Base-by-base conservation (phyloP, 2,888 invertebrate genomes). In the Dioctria rufipes region DNA sequence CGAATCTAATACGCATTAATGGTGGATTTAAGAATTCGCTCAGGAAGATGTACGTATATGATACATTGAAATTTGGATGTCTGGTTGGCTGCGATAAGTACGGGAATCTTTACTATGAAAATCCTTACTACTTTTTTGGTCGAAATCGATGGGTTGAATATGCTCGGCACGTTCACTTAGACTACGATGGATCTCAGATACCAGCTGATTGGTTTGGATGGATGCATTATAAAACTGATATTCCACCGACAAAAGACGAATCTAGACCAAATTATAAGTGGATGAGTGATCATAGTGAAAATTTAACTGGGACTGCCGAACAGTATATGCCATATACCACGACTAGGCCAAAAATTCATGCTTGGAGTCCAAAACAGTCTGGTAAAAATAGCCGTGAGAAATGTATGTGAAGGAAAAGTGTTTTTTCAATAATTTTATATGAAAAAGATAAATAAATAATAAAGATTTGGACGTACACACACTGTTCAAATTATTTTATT, bases 121-220 rank as follows among this genome's bases (percentile, higher is more conserved):
- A 98, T 88, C 93, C 94, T 2, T 91, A 92, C 78, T 96, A 94
- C 88, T 98, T 98, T 90, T 94, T 95, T 86, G 95, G 97, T 71
- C 91, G 97, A 83, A 99, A 97, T 90, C 93, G 99, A 81, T 99
- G 99, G 99, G 93, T 99, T 11, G 94, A 95, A 86, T 99, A 95
- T 87, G 90, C 93, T 0, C 93, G 94, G 0, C 92, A 93, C 81
- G 93, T 93, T 80, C 91, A 94, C 87, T 89, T 95, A 87, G 93
- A 97, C 81, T 93, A 92, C 82, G 92, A 93, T 84, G 93, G 90
- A 8, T 89, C 89, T 3, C 95, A 98, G 92, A 94, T 99, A 5
- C 95, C 98, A 1, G 93, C 98, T 42, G 98, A 99, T 88, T 99
- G 99, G 99, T 98, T 89, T 86, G 96, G 98, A 13, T 99, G 99